Evolutionary conservation across 2,888 invertebrate genomes (phyloP).

Genomic region (Scelioninae gen. 2): DNA sequence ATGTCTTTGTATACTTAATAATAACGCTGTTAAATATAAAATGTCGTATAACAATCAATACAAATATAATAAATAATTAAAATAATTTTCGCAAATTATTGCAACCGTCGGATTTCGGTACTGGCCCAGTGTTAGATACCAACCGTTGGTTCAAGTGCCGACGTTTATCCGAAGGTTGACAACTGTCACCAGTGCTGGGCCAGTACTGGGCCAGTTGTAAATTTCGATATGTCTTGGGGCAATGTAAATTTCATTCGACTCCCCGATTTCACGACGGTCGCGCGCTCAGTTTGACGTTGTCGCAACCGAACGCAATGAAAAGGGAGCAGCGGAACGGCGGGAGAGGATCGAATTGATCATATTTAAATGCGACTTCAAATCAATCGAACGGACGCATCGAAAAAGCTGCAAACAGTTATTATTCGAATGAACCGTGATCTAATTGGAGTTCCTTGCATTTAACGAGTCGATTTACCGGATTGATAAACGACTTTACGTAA

Average conservation of each 20-base stretch:
- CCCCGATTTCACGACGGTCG: slow-evolving; percentile 24
- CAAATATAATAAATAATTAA: too few relatives aligned
- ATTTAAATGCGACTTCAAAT: slow-evolving; percentile 40
- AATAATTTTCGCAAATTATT: too few relatives aligned
- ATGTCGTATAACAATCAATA: too few relatives aligned
- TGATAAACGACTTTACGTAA: slow-evolving; percentile 8
- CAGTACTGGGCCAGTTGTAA: too few relatives aligned
- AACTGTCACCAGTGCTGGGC: too few relatives aligned
- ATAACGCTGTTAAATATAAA: too few relatives aligned
- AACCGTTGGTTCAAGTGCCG: too few relatives aligned
- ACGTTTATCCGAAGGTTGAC: too few relatives aligned
- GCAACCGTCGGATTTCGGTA: too few relatives aligned
- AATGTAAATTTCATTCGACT: slow-evolving; percentile 39
- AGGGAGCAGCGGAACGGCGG: background rate
- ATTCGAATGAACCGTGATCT: slow-evolving; percentile 11
- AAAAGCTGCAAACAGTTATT: slow-evolving; percentile 23
- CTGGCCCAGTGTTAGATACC: too few relatives aligned
- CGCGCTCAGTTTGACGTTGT: slow-evolving; percentile 25
- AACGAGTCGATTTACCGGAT: background rate
- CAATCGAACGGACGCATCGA: slow-evolving; percentile 33
- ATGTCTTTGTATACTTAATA: too few relatives aligned
- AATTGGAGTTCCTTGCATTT: slow-evolving; percentile 23
- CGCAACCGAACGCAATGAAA: slow-evolving; percentile 43
- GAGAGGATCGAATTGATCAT: slow-evolving; percentile 37
- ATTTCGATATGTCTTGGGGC: too few relatives aligned